Percentiles rank a stretch among this genome's conserved stretches.
Evolutionary conservation across 92 coral and sea anemone genomes (phyloP).

Genomic region (Epizoanthus fatuus): DNA sequence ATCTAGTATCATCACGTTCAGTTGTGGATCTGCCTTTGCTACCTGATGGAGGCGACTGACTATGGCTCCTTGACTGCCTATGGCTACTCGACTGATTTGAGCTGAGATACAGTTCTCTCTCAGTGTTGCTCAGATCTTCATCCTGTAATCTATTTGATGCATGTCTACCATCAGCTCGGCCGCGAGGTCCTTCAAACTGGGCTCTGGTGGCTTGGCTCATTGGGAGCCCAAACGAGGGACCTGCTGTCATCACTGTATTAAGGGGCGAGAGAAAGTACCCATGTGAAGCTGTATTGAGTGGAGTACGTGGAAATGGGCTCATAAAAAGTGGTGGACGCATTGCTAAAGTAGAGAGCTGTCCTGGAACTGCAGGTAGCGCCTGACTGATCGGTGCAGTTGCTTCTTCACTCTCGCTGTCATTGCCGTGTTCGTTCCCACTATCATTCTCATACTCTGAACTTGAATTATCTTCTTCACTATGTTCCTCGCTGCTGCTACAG

Average conservation of each 20-base stretch:
- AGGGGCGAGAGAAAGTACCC: conserved; percentile 74
- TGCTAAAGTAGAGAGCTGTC: background rate
- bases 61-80: background rate
- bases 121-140: background rate
- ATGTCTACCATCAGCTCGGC: background rate
- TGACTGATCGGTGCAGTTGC: background rate
- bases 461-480: conserved; percentile 24
- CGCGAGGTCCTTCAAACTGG: background rate
- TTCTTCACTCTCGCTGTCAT: conserved; percentile 1
- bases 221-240: background rate
- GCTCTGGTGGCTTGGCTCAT: background rate
- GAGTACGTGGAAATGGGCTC: conserved; percentile 54
- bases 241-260: conserved; percentile 52
- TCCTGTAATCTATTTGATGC: background rate
- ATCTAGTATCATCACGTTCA: too few relatives aligned
- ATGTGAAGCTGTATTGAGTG: conserved; percentile 74
- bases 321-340: conserved; percentile 1
- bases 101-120: conserved; percentile 8
- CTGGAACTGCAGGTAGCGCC: background rate
- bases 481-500: conserved; percentile 21
- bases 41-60: background rate
- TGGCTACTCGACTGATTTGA: conserved; percentile 1
- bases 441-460: conserved; percentile 47
- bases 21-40: background rate
- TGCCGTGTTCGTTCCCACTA: conserved; percentile 6